Evolutionary conservation across 2,113 vertebrate species (phyloP), one percentile per base, ranked within the genome.

Genomic region (Romanogobio albipinnatus): DNA sequence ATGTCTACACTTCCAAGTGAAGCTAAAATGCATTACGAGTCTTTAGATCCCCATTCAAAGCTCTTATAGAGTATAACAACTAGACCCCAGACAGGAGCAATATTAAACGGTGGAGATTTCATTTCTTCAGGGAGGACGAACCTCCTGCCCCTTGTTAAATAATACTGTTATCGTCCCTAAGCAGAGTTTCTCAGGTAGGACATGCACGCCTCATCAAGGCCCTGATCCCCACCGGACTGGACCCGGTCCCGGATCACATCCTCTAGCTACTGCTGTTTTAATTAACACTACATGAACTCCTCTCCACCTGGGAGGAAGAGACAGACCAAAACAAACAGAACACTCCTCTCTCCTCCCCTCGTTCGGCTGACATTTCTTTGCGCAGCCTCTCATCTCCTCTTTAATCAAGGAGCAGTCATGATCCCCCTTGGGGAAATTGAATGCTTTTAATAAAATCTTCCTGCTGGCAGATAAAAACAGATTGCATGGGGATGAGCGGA

Each of bases 371-470:
- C 84, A 84, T 88, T 82, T 87, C 61, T 49, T 43, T 51, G 39
- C 71, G 26, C 58, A 47, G 45, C 81, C 76, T 74, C 62, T 49
- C 83, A 36, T 78, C 66, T 81, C 88, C 89, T 64, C 45, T 87
- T 87, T 89, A 89, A 90, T 90, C 83, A 89, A 86, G 78, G 75
- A 85, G 85, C 82, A 76, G 85, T 66, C 84, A 10, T 24, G 43
- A 68, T 45, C 75, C 81, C 61, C 86, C 87, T 75, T 0, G 22
- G 84, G 81, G 88, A 77, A 86, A 78, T 47, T 76, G 45, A 49
- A 22, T 26, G 78, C 82, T 87, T 82, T 90, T 85, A 90, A 92
- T 87, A 85, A 89, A 84, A 89, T 90, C 84, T 87, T 88, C 58
- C 59, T 85, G 33, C 26, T 78, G 68, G 74, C 64, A 89, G 90